Conservation (phyloP, 2,797 vertebrate genomes). For the Poeciliopsis paucimaculata region DNA sequence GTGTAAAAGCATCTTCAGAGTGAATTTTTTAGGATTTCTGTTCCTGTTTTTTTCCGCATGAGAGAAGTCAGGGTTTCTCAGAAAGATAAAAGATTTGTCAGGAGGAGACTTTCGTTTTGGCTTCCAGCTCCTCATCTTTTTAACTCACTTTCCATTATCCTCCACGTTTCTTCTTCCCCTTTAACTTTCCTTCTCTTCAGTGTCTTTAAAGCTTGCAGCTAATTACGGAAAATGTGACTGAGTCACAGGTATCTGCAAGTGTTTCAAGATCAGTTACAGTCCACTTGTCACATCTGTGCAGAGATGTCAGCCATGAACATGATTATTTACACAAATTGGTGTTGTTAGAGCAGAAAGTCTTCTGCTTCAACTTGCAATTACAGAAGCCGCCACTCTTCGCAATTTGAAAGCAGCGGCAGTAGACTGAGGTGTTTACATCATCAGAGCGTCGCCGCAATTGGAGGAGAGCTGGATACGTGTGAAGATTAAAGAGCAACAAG, state of each 20-base stretch:
- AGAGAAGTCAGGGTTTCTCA: constrained; percentile 16
- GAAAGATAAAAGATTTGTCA: constrained; percentile 33
- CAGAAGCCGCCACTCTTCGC: constrained; percentile 61
- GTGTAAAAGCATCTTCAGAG: background rate
- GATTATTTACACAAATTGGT: constrained; percentile 22
- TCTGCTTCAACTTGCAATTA: constrained; percentile 67
- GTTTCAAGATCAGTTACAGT: constrained; percentile 53
- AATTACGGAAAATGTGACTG: constrained; percentile 64
- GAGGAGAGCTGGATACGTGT: constrained; percentile 38
- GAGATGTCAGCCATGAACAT: constrained; percentile 7
- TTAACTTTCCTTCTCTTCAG: constrained; percentile 17
- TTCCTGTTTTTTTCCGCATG: background rate
- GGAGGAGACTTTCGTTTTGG: constrained; percentile 2
- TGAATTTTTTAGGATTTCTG: background rate
- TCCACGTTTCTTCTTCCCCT: background rate
- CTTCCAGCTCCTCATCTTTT: constrained; percentile 10
- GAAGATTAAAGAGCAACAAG: constrained; percentile 53
- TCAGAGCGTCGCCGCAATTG: constrained; percentile 31
- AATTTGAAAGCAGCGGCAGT: constrained; percentile 53
- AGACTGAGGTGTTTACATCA: constrained; percentile 68
- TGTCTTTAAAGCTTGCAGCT: constrained; percentile 38
- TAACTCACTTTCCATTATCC: background rate
- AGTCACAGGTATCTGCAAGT: constrained; percentile 37
- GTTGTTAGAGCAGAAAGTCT: constrained; percentile 12
- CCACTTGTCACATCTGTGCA: constrained; percentile 2